These are phyloP conservation scores for Tenodera sinensis DNA, from an alignment of 2,888 invertebrate species.

Conservation along the genomic window DNA sequence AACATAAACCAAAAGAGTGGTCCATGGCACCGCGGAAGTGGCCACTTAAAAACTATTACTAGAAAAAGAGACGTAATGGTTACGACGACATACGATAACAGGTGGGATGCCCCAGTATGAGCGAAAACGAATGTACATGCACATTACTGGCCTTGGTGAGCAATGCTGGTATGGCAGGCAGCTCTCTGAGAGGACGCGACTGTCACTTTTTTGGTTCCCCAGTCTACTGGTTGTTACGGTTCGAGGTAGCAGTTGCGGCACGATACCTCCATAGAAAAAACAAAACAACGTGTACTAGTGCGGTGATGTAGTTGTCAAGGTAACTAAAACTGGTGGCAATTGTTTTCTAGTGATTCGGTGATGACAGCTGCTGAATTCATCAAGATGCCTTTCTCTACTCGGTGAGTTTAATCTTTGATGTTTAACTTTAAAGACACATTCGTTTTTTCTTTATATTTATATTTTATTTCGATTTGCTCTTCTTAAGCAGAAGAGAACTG, in stretches of 20 bases:
- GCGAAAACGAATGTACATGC: not conserved
- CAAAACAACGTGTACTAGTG: not conserved
- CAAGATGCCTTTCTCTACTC: slow-evolving; percentile 1
- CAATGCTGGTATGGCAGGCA: not conserved
- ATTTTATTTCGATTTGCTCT: too few species aligned
- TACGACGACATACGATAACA: not conserved
- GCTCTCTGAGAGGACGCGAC: not conserved
- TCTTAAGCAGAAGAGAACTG: too few species aligned
- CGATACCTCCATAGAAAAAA: not conserved
- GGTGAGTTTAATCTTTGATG: not conserved
- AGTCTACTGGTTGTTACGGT: not conserved
- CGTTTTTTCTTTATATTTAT: not conserved
- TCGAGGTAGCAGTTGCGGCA: not conserved
- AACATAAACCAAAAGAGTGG: too few species aligned
- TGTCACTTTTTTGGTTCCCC: not conserved
- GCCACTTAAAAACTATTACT: too few species aligned
- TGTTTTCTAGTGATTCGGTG: not conserved
- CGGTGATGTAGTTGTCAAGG: not conserved
- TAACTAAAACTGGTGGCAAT: not conserved
- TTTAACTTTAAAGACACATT: not conserved
- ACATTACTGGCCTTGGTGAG: not conserved
- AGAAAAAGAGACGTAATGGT: too few species aligned
- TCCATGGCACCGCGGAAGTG: too few species aligned
- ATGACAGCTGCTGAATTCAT: not conserved
- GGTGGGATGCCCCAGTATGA: not conserved